Evolutionary conservation across 2,888 invertebrate species (phyloP).

Genomic region (Polyommatus icarus): DNA sequence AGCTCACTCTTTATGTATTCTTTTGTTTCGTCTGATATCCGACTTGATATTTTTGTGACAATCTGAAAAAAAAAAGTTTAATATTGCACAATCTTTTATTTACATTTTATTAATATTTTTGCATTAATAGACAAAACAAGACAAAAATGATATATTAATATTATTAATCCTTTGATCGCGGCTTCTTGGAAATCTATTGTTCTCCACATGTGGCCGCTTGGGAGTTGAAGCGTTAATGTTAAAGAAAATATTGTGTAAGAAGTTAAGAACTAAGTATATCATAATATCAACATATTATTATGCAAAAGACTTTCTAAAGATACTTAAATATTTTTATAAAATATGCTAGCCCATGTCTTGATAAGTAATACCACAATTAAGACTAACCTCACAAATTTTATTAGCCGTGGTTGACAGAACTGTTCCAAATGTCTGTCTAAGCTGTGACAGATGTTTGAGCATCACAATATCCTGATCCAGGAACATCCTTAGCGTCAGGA

Average conservation of each 20-base stretch:
- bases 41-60: conserved; percentile 68
- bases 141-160: too few relatives aligned
- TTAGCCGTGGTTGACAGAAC: conserved; percentile 75
- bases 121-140: too few relatives aligned
- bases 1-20: conserved; percentile 64
- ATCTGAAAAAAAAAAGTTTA: conserved; percentile 52
- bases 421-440: conserved; percentile 82
- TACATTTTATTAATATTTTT: too few relatives aligned
- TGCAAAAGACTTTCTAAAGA: too few relatives aligned
- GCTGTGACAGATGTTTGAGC: conserved; percentile 77
- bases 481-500: conserved; percentile 82
- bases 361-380: neutral
- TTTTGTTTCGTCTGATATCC: conserved; percentile 72
- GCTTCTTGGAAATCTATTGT: too few relatives aligned
- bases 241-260: too few relatives aligned
- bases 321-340: too few relatives aligned
- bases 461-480: conserved; percentile 81
- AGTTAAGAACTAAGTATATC: too few relatives aligned
- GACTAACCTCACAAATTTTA: conserved; percentile 80
- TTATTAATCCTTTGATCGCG: too few relatives aligned
- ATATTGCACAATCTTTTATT: neutral
- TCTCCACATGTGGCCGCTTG: too few relatives aligned
- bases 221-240: too few relatives aligned
- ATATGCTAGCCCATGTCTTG: neutral
- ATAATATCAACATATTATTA: too few relatives aligned